These are phyloP conservation scores for Archaeoteleia sp. DNA, from an alignment of 2,888 invertebrate genomes.

Conservation along the genomic window DNA sequence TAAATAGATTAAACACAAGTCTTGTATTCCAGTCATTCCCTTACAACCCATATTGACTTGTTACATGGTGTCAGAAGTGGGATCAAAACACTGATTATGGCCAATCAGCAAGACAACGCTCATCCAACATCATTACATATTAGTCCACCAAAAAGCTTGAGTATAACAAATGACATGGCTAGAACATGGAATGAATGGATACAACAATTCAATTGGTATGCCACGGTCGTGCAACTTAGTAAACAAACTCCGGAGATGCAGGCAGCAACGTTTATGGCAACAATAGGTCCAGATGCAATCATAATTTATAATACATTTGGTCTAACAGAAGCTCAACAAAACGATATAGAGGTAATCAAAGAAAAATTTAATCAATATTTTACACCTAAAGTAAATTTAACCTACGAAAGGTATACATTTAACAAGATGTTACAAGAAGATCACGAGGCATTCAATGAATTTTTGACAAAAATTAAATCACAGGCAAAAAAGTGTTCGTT, in stretches of 20 bases:
- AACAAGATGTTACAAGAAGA: slow-evolving; percentile 6
- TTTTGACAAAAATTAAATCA: slow-evolving; percentile 13
- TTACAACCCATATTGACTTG: too few species aligned
- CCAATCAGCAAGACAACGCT: background rate
- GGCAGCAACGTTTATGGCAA: slow-evolving; percentile 4
- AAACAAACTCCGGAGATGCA: slow-evolving; percentile 9
- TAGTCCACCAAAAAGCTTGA: slow-evolving; percentile 2
- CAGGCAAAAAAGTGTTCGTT: slow-evolving; percentile 8
- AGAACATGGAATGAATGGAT: background rate
- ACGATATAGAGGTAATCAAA: slow-evolving; percentile 9
- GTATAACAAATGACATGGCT: background rate
- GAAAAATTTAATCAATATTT: slow-evolving; percentile 11
- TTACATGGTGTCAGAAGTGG: too few species aligned
- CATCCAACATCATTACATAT: background rate
- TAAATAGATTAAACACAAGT: too few species aligned
- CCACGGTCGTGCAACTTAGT: slow-evolving; percentile 6
- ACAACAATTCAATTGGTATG: slow-evolving; percentile 11
- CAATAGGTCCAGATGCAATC: slow-evolving; percentile 10
- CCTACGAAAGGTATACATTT: slow-evolving; percentile 4
- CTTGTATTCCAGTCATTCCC: too few species aligned
- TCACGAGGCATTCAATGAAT: slow-evolving; percentile 9
- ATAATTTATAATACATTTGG: slow-evolving; percentile 10
- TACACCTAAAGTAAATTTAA: background rate
- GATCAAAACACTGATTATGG: too few species aligned
- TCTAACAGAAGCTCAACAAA: background rate